These are phyloP conservation scores for Eretmocerus hayati DNA, from an alignment of 2,888 invertebrate genomes.

Conservation along the genomic window DNA sequence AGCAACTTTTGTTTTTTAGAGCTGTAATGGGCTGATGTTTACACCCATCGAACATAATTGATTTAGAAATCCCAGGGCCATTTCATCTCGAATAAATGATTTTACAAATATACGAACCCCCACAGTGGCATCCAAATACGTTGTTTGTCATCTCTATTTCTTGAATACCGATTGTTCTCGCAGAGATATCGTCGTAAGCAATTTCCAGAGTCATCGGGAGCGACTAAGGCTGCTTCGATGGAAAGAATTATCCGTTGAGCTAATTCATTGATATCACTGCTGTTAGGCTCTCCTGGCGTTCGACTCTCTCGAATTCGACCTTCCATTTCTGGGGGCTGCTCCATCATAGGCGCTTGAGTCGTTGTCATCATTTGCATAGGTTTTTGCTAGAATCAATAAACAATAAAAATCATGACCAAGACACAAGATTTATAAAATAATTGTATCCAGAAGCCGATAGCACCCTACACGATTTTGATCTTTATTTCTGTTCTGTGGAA, in stretches of 20 bases:
- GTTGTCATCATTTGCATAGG: constrained; percentile 22
- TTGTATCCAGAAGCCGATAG: too few species aligned
- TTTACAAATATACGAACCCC: constrained; percentile 53
- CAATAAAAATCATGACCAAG: neutral
- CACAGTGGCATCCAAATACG: constrained; percentile 68
- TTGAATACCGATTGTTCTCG: constrained; percentile 60
- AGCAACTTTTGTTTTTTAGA: too few species aligned
- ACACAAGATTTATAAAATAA: neutral
- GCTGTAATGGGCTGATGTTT: too few species aligned
- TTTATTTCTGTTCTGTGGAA: too few species aligned
- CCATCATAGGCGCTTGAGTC: constrained; percentile 16
- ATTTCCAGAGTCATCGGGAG: constrained; percentile 50
- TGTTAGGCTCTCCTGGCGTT: too few species aligned
- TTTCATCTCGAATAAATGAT: too few species aligned
- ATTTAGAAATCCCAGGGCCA: too few species aligned
- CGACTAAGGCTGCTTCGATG: constrained; percentile 52
- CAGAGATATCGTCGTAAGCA: constrained; percentile 62
- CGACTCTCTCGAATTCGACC: too few species aligned
- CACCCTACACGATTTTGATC: too few species aligned
- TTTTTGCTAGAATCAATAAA: neutral
- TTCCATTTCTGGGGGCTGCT: constrained; percentile 31
- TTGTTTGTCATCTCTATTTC: constrained; percentile 51
- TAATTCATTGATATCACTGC: constrained; percentile 51
- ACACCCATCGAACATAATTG: too few species aligned
- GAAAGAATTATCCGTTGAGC: constrained; percentile 52